These are phyloP conservation scores for Cryptosula pallasiana DNA, from an alignment of 2,888 invertebrate species.

Conservation along the genomic window DNA sequence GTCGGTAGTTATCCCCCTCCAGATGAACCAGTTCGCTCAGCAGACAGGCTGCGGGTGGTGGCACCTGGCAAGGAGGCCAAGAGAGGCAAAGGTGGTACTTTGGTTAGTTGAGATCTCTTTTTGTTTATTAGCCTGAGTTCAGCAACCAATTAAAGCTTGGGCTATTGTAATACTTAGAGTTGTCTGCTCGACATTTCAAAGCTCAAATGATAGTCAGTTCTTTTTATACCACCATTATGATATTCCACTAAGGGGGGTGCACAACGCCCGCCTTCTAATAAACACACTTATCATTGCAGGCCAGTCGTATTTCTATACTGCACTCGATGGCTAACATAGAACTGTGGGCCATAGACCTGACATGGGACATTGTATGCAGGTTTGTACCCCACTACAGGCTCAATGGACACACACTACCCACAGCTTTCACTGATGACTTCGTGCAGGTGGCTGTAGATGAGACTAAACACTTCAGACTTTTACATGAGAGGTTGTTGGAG, in stretches of 20 bases:
- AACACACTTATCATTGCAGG: conserved; percentile 24
- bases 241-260: no score
- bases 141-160: no score
- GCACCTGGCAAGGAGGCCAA: conserved; percentile 30
- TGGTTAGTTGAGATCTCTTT: no score
- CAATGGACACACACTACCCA: conserved; percentile 27
- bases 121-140: no score
- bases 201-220: no score
- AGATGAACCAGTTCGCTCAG: conserved; percentile 27
- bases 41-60: conserved; percentile 27
- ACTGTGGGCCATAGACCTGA: conserved; percentile 32
- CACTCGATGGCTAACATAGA: conserved; percentile 33
- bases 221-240: no score
- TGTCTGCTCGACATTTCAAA: no score
- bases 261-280: no score
- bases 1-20: conserved; percentile 27
- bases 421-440: conserved; percentile 32
- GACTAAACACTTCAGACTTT: conserved; percentile 31
- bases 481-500: conserved; percentile 29
- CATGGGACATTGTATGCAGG: conserved; percentile 31
- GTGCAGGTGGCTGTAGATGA: conserved; percentile 31
- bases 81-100: conserved; percentile 30
- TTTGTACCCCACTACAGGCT: conserved; percentile 26
- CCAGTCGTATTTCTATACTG: conserved; percentile 31
- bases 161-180: no score